Base-by-base conservation (phyloP, 2,888 invertebrate species). In the Noctua comes region DNA sequence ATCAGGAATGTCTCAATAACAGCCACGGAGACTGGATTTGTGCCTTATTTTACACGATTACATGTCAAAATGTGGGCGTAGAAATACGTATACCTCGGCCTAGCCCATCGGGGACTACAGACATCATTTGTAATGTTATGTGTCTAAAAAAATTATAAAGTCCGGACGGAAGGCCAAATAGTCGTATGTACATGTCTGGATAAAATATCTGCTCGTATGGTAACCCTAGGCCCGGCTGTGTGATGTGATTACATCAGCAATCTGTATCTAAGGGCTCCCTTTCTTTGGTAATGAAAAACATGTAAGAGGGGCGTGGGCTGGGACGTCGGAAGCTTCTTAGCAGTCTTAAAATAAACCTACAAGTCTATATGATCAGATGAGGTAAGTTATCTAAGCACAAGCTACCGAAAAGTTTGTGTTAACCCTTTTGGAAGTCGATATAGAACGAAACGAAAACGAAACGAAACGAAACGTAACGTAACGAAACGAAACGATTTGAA, bases 201-300 rank as follows among this genome's bases (percentile, higher is more conserved):
- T 21, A 64, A 62, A 36, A 36, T 43, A 43, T 64, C 21, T 64
- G n/a, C n/a, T 43, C 43, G n/a, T 43, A 66, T 18, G 66, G 66
- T 43, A 43, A 66, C 66, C n/a, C 16, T n/a, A 65, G 40, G 40
- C 36, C 21, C n/a, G 64, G 66, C 69, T 51, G 24, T n/a, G 18
- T 80, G 76, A 79, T 78, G 77, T 79, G 80, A 89, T 88, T 88
- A 83, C 82, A 83, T 88, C 82, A 86, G 75, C 73, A 40, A 76
- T 80, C 76, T 72, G 48, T 73, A 73, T 68, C 43, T 54, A 62
- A 57, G 40, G 27, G 74, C 54, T 21, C 2, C 43, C 43, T 48
- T 72, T 36, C 40, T 59, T 64, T 62, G 13, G 18, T 48, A 72
- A 76, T 65, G 43, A 62, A 59, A 71, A 40, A 65, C 13, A 27